Conservation (phyloP, 1,140 invertebrate species). For the Zaprionus ghesquierei region DNA sequence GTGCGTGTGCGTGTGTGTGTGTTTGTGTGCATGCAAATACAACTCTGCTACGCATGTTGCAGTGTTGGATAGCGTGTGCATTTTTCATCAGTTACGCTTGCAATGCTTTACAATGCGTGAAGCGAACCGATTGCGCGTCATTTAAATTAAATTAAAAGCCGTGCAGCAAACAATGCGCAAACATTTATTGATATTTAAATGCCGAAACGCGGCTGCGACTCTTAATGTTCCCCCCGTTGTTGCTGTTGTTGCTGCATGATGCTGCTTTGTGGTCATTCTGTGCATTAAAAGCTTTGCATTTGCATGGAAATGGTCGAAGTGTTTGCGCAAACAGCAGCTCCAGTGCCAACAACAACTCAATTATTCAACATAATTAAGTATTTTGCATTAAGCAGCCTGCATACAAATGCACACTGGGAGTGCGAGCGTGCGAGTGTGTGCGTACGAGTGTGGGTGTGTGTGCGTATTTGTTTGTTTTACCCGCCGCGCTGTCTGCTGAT, state of each 20-base stretch:
- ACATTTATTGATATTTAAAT: constrained; percentile 80
- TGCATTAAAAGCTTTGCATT: constrained; percentile 79
- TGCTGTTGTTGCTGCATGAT: constrained; percentile 22
- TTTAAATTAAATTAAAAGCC: constrained; percentile 80
- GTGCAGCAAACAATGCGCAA: constrained; percentile 59
- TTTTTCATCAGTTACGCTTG: constrained; percentile 48
- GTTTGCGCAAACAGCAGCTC: constrained; percentile 63
- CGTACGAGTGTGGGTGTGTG: background rate
- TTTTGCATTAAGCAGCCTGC: constrained; percentile 73
- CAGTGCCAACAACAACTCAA: constrained; percentile 67
- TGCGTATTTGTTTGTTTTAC: background rate
- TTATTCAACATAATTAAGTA: constrained; percentile 80
- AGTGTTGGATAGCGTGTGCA: constrained; percentile 54
- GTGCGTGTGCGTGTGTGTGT: background rate
- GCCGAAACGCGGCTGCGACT: constrained; percentile 28
- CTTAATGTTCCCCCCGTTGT: constrained; percentile 6
- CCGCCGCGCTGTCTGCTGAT: constrained; percentile 58
- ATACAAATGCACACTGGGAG: constrained; percentile 44
- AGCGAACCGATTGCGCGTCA: constrained; percentile 42
- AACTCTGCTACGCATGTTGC: background rate
- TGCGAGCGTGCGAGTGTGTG: background rate
- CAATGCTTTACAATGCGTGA: background rate
- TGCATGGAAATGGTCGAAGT: constrained; percentile 55
- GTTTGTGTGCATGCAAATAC: constrained; percentile 1
- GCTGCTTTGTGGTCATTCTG: constrained; percentile 51